Evolutionary conservation across 2,797 vertebrate species (phyloP).

Genomic region (Discoglossus pictus): DNA sequence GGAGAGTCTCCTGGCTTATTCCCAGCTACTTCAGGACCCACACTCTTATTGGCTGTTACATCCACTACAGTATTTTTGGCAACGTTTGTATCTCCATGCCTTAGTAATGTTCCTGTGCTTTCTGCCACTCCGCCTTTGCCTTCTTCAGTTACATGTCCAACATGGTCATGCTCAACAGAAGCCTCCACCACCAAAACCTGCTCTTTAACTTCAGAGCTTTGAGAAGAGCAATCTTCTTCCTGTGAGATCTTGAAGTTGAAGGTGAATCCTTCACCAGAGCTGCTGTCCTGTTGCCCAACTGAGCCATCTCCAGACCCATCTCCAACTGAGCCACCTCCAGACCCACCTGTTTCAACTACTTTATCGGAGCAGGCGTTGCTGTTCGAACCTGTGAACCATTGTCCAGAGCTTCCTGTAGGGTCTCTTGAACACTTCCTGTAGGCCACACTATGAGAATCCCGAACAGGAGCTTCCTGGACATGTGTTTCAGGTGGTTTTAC

Average conservation of each 20-base stretch:
- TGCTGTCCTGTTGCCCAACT: neutral
- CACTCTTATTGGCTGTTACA: neutral
- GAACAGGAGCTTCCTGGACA: constrained; percentile 32
- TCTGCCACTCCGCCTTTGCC: neutral
- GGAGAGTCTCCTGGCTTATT: constrained; percentile 5
- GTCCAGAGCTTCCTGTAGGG: constrained; percentile 13
- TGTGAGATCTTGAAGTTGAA: constrained; percentile 72
- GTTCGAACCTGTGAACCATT: constrained; percentile 59
- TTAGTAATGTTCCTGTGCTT: neutral
- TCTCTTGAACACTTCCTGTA: constrained; percentile 36
- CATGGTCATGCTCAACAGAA: neutral
- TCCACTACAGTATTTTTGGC: neutral
- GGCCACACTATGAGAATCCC: neutral
- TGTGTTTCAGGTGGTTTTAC: neutral
- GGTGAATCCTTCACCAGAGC: constrained; percentile 60
- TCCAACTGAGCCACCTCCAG: no score
- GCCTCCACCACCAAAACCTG: neutral
- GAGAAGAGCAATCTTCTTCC: constrained; percentile 22
- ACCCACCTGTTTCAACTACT: neutral
- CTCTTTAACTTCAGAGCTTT: neutral
- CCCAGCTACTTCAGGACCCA: neutral
- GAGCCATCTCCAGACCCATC: constrained; percentile 14
- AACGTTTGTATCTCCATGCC: neutral
- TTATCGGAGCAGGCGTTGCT: constrained; percentile 62
- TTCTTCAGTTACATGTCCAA: neutral